phyloP scores from a whole-genome alignment of 2,113 vertebrate species.

The Silurus meridionalis region DNA sequence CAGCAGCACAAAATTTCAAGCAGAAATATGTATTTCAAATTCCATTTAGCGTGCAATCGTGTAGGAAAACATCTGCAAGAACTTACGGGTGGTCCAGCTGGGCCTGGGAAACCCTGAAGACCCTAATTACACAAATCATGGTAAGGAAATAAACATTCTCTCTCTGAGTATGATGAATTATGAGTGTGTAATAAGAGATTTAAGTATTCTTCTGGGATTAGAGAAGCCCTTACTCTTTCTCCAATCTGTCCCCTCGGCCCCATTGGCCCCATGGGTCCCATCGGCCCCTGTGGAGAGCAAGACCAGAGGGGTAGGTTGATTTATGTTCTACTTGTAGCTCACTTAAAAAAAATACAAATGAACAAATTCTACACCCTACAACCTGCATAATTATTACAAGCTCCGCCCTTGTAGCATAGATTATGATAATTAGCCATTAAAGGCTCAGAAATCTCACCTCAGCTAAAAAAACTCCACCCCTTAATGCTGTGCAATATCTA shows the following conservation, averaged over 20 bases:
- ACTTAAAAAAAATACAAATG: background rate
- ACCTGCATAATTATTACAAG: background rate
- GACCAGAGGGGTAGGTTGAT: no score
- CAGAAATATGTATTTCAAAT: background rate
- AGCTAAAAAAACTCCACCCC: background rate
- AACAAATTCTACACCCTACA: background rate
- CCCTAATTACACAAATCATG: slow-evolving; percentile 61
- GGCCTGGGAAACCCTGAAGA: slow-evolving; percentile 78
- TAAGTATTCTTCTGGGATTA: background rate
- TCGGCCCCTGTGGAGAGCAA: slow-evolving; percentile 61
- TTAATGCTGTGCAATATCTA: background rate
- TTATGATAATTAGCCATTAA: no score
- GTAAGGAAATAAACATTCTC: background rate
- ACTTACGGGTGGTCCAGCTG: slow-evolving; percentile 73
- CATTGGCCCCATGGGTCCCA: slow-evolving; percentile 70
- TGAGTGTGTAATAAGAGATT: background rate
- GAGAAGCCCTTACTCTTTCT: slow-evolving; percentile 70
- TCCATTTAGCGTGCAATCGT: background rate
- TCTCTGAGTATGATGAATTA: background rate
- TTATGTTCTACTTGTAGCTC: background rate
- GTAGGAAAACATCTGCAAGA: background rate
- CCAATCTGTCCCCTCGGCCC: slow-evolving; percentile 75
- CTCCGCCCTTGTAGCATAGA: background rate
- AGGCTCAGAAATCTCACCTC: background rate
- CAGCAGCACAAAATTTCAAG: background rate